Percentiles rank a stretch among this genome's conserved stretches.
Conservation (phyloP, 53 echinoderm and acorn worm genomes). For the Astropecten irregularis region DNA sequence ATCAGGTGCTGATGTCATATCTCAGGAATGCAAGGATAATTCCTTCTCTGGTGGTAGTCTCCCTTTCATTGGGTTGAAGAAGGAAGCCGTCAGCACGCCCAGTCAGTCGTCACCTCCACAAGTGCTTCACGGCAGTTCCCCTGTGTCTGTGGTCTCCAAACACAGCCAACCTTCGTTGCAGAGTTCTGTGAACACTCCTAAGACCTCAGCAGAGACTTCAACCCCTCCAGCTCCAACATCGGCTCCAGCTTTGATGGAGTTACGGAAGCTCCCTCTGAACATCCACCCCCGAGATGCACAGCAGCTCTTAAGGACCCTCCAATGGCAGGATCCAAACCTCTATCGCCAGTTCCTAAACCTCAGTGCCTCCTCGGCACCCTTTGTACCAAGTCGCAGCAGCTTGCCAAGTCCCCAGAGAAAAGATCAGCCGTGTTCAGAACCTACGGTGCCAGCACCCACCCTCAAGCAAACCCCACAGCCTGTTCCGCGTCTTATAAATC, state of each 20-base stretch:
- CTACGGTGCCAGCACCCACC: background rate
- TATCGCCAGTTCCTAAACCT: slow-evolving; percentile 23
- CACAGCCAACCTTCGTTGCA: background rate
- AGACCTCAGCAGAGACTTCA: background rate
- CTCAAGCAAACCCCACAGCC: slow-evolving; percentile 21
- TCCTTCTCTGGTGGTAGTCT: background rate
- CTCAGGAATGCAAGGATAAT: background rate
- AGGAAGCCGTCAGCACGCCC: background rate
- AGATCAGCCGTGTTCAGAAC: background rate
- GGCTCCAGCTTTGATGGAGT: slow-evolving; percentile 27
- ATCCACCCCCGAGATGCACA: slow-evolving; percentile 12
- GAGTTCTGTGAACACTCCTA: background rate
- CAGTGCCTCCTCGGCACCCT: slow-evolving; percentile 34
- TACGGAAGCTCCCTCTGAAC: slow-evolving; percentile 29
- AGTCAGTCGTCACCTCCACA: slow-evolving; percentile 2
- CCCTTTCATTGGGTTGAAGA: background rate
- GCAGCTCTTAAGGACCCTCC: slow-evolving; percentile 10
- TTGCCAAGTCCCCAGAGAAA: slow-evolving; percentile 14
- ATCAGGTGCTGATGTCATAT: background rate
- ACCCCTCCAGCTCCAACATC: background rate
- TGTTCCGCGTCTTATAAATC: background rate
- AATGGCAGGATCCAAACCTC: slow-evolving; percentile 9
- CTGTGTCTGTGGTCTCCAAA: background rate
- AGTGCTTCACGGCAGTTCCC: background rate
- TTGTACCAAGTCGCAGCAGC: slow-evolving; percentile 40